Conservation (phyloP, 2,888 invertebrate species). For the Synergus umbraculus region DNA sequence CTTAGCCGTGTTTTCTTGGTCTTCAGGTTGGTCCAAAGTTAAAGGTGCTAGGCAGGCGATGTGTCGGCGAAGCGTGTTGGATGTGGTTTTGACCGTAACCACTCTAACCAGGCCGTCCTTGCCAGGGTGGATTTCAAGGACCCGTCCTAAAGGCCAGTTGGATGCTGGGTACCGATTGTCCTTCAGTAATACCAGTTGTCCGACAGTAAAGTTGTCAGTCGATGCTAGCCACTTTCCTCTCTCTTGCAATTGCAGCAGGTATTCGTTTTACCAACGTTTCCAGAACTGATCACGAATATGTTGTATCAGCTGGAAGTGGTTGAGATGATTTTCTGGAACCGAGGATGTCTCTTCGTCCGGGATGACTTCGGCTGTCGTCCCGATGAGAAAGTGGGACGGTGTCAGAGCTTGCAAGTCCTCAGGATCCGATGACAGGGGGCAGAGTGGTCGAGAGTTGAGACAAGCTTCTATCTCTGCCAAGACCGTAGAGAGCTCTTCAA, state of each 20-base stretch:
- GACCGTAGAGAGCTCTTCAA: not conserved
- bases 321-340: not conserved
- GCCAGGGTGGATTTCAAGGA: too few relatives aligned
- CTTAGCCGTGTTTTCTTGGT: too few relatives aligned
- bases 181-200: slow-evolving; percentile 42
- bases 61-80: too few relatives aligned
- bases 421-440: not conserved
- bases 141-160: too few relatives aligned
- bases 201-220: slow-evolving; percentile 42
- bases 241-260: slow-evolving; percentile 49
- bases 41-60: too few relatives aligned
- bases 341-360: not conserved
- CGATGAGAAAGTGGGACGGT: not conserved
- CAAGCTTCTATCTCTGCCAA: not conserved
- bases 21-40: too few relatives aligned
- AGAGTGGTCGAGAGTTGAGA: not conserved
- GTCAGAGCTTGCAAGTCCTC: too few relatives aligned
- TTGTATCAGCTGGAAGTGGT: not conserved
- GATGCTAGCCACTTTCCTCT: slow-evolving; percentile 45
- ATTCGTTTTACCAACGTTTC: slow-evolving; percentile 47
- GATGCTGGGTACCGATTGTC: too few relatives aligned
- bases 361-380: not conserved
- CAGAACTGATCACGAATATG: not conserved
- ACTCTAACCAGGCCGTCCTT: too few relatives aligned
- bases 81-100: too few relatives aligned